Percentiles rank a stretch among this genome's conserved stretches.
Evolutionary conservation across 2,888 invertebrate species (phyloP).

Genomic region (Alloplasta piceator): DNA sequence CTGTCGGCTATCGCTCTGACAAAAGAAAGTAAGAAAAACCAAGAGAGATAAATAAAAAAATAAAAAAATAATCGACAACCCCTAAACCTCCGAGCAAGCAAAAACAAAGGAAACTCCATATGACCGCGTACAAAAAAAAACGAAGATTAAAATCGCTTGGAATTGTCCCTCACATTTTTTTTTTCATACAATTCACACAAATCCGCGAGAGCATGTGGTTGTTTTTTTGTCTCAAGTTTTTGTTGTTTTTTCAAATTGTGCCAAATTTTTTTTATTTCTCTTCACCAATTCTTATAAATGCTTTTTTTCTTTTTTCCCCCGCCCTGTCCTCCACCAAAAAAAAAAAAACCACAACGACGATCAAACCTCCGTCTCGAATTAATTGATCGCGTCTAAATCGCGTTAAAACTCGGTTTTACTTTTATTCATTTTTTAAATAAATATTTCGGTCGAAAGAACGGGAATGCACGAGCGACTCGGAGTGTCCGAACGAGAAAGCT

Average conservation of each 20-base stretch:
- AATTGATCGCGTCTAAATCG: constrained; percentile 38
- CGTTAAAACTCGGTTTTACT: no score
- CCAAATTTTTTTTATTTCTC: constrained; percentile 87
- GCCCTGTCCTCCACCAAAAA: constrained; percentile 67
- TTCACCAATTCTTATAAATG: constrained; percentile 94
- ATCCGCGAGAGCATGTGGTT: constrained; percentile 85
- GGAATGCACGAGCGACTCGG: constrained; percentile 95
- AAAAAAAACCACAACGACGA: constrained; percentile 75
- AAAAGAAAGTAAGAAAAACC: constrained; percentile 24
- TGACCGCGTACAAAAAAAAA: constrained; percentile 26
- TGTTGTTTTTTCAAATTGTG: constrained; percentile 84
- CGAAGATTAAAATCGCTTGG: neutral
- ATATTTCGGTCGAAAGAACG: constrained; percentile 84
- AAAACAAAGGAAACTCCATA: no score
- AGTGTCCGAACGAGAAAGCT: constrained; percentile 96
- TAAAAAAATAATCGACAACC: constrained; percentile 41
- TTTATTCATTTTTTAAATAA: no score
- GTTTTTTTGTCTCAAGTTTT: constrained; percentile 51
- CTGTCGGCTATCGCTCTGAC: constrained; percentile 78
- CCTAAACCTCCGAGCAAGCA: no score
- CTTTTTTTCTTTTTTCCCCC: constrained; percentile 87
- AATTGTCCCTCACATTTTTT: neutral
- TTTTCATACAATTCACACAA: constrained; percentile 24
- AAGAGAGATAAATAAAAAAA: constrained; percentile 38
- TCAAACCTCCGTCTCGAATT: constrained; percentile 20